Evolutionary conservation across 2,888 invertebrate genomes (phyloP).

Genomic region (Lacanobia oleracea): DNA sequence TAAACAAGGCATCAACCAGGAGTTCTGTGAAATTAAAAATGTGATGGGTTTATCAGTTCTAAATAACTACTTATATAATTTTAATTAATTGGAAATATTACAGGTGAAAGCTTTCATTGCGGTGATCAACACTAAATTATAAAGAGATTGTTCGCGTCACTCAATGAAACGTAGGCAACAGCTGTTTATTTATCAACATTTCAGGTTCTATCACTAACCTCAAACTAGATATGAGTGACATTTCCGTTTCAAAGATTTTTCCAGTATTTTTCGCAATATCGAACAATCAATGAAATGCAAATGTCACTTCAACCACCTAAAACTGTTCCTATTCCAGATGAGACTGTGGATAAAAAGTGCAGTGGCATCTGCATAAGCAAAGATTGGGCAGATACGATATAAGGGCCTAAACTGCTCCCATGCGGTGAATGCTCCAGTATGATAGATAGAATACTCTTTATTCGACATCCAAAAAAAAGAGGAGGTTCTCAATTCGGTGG

Average conservation of each 20-base stretch:
- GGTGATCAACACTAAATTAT: too few relatives aligned
- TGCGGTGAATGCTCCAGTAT: not conserved
- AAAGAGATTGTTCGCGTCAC: too few relatives aligned
- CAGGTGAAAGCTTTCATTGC: too few relatives aligned
- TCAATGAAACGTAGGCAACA: too few relatives aligned
- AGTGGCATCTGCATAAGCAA: not conserved
- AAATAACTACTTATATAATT: too few relatives aligned
- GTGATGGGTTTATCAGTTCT: not conserved
- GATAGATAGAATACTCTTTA: not conserved
- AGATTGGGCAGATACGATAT: not conserved
- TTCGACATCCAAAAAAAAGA: too few relatives aligned
- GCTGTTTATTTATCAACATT: too few relatives aligned
- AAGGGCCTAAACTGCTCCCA: not conserved
- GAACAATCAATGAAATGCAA: too few relatives aligned
- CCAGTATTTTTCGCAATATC: not conserved
- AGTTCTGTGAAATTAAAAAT: conserved; percentile 90
- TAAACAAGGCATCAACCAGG: conserved; percentile 97
- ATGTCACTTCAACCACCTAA: not conserved
- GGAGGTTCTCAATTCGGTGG: too few relatives aligned
- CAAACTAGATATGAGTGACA: not conserved
- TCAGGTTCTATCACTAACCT: too few relatives aligned
- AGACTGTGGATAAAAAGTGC: not conserved
- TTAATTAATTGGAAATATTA: too few relatives aligned
- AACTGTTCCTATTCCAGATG: not conserved
- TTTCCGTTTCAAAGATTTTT: not conserved